Conservation (phyloP, 2,888 invertebrate species). For the Elmis aenea region DNA sequence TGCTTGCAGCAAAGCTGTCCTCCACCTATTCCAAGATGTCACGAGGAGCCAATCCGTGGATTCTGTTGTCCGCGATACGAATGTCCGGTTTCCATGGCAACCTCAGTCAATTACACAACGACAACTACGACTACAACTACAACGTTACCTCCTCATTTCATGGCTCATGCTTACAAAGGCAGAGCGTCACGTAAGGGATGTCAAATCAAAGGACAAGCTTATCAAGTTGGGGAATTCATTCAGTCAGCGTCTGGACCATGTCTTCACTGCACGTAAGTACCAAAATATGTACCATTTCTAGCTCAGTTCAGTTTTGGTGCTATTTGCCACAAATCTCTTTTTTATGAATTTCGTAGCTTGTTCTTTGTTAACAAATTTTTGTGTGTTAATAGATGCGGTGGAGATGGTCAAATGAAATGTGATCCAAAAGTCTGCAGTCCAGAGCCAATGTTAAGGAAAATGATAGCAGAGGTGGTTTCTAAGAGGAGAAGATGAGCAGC, state of each 20-base stretch:
- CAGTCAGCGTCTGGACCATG: conserved; percentile 86
- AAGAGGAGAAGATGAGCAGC: conserved; percentile 61
- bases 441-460: conserved; percentile 83
- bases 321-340: background rate
- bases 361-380: no score
- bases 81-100: conserved; percentile 86
- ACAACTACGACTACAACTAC: conserved; percentile 84
- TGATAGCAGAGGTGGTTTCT: conserved; percentile 78
- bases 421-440: conserved; percentile 87
- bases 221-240: conserved; percentile 80
- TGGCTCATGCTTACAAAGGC: conserved; percentile 73
- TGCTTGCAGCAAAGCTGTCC: conserved; percentile 94
- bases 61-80: conserved; percentile 94
- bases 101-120: conserved; percentile 75
- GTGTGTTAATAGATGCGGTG: conserved; percentile 70
- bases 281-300: background rate
- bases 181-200: conserved; percentile 74
- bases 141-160: conserved; percentile 78
- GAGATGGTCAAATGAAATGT: conserved; percentile 91
- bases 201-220: conserved; percentile 78
- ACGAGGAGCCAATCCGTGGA: conserved; percentile 86
- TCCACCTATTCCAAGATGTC: conserved; percentile 86
- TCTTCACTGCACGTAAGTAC: conserved; percentile 88
- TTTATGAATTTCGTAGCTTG: background rate
- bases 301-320: no score